Percentiles rank a stretch among this genome's conserved stretches.
phyloP scores from a whole-genome alignment of 23 tunicate species.

The Phallusia fumigata region DNA sequence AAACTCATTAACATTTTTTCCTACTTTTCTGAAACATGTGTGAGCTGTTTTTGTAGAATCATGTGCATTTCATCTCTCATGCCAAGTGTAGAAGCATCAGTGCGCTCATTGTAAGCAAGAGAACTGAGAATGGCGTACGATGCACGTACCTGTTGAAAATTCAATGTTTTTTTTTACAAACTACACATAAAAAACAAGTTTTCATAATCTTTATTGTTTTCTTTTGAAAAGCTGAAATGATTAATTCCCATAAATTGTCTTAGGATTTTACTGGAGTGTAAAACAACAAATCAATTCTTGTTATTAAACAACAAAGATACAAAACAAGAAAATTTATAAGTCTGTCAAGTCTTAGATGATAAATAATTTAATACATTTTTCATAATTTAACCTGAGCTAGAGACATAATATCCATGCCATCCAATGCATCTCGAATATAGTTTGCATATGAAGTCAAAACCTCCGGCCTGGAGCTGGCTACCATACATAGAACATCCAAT shows the following conservation, averaged over 20 bases:
- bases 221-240: not conserved
- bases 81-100: slow-evolving; percentile 34
- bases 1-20: not conserved
- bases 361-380: too few species aligned
- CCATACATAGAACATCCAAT: slow-evolving; percentile 33
- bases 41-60: slow-evolving; percentile 66
- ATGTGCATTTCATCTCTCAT: slow-evolving; percentile 67
- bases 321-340: too few species aligned
- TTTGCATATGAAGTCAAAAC: slow-evolving; percentile 45
- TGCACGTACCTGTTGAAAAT: slow-evolving; percentile 36
- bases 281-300: too few species aligned
- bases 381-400: slow-evolving; percentile 44
- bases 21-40: slow-evolving; percentile 47
- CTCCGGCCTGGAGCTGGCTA: slow-evolving; percentile 29
- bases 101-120: slow-evolving; percentile 35
- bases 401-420: slow-evolving; percentile 68
- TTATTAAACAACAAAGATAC: too few species aligned
- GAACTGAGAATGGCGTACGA: slow-evolving; percentile 48
- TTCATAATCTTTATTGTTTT: too few species aligned
- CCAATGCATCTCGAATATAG: slow-evolving; percentile 48
- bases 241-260: too few species aligned
- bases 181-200: not conserved
- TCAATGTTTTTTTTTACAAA: too few species aligned
- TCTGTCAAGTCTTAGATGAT: too few species aligned
- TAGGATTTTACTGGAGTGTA: too few species aligned